phyloP scores from a whole-genome alignment of 2,113 vertebrate species.

The Meriones unguiculatus region DNA sequence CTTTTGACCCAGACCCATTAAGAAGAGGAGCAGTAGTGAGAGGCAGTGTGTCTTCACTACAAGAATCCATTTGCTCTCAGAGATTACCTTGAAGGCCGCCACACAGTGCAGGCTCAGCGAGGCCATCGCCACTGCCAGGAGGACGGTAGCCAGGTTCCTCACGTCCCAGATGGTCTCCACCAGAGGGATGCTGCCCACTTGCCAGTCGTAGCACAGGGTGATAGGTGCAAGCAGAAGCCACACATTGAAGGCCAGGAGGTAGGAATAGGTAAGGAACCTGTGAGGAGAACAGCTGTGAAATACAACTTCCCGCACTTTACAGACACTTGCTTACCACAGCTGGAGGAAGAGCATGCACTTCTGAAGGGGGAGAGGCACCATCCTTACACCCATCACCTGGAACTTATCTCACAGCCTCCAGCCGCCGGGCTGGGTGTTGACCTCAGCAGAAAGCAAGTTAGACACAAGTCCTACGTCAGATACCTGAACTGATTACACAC shows the following conservation, averaged over 20 bases:
- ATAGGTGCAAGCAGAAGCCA: conserved; percentile 96
- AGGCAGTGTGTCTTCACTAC: not conserved
- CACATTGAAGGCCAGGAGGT: conserved; percentile 96
- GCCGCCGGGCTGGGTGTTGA: not conserved
- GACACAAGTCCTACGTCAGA: not conserved
- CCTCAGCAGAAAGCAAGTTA: not conserved
- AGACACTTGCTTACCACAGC: not conserved
- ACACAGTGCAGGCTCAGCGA: conserved; percentile 90
- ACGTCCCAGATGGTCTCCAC: conserved; percentile 93
- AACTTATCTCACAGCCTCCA: not conserved
- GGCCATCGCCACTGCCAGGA: conserved; percentile 88
- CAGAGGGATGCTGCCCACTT: conserved; percentile 97
- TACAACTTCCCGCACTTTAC: not conserved
- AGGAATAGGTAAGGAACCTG: conserved; percentile 96
- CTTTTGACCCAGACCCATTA: not conserved
- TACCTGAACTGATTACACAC: not conserved
- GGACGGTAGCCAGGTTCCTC: conserved; percentile 91
- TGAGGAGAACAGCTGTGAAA: conserved; percentile 58
- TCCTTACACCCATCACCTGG: not conserved
- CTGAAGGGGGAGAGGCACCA: no score
- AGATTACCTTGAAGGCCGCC: conserved; percentile 91
- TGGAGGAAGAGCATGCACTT: not conserved
- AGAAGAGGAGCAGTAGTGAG: not conserved
- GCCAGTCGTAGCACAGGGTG: conserved; percentile 98
- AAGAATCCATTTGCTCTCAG: not conserved